Evolutionary conservation across 2,113 vertebrate genomes (phyloP).

Genomic region (Crotalus tigris): DNA sequence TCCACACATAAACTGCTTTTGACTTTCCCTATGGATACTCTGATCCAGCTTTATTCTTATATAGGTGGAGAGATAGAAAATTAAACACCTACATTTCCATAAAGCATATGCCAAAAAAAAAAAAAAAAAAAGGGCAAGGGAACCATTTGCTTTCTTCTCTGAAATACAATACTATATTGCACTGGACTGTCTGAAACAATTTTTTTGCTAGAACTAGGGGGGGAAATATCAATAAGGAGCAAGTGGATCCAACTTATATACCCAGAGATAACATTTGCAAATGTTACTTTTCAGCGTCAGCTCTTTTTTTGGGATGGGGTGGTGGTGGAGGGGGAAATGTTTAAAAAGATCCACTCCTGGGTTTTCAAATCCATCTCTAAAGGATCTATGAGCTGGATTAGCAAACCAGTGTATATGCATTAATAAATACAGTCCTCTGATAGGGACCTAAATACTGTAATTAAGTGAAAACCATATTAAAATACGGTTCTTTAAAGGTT

Average conservation of each 20-base stretch:
- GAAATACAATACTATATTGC: not conserved
- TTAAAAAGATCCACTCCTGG: not conserved
- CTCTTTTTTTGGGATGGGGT: not conserved
- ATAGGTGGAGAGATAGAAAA: not conserved
- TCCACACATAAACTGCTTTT: not conserved
- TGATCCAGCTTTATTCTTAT: not conserved
- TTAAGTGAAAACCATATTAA: not conserved
- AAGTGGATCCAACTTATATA: not conserved
- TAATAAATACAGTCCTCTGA: not conserved
- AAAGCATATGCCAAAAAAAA: not conserved
- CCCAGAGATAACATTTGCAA: not conserved
- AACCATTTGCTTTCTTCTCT: not conserved
- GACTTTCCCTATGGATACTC: not conserved
- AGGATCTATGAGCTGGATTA: not conserved
- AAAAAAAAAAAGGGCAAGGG: not conserved
- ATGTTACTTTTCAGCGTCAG: not conserved
- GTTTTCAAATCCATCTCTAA: not conserved
- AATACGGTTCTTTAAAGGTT: not conserved
- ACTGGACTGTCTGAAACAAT: not conserved
- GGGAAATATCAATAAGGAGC: not conserved
- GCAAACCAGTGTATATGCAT: not conserved
- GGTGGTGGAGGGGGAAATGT: not conserved
- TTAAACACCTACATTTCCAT: not conserved
- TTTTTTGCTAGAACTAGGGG: not conserved
- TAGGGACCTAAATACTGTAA: not conserved